Base-by-base conservation (phyloP, 37 sponge, comb jelly and placozoan genomes). In the Chondrilla cf. caribensis region DNA sequence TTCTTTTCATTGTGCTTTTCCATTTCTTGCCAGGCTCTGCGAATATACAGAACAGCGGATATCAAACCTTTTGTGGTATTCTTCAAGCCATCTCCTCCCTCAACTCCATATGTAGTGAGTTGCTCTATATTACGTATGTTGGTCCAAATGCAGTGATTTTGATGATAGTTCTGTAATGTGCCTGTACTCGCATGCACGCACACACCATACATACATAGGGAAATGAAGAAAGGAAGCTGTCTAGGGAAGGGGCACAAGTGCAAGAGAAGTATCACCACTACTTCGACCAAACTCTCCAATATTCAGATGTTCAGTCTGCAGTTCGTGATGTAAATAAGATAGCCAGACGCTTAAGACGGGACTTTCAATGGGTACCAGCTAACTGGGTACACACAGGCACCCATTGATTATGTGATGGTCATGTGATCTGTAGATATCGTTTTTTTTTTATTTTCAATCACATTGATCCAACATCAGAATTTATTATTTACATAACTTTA, bases 331-430 rank as follows among this genome's bases (percentile, higher is more conserved):
- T 88, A 0, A 26, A 77, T 0, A 41, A 33, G 15, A 36, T 85
- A 25, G 86, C 86, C 2, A 38, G 85, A 25, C 36, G 83, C 9
- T 59, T 92, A 11, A 17, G 44, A 19, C 38, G 32, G 9, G 58
- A 85, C n/a, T 75, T 82, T 9, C 92, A 92, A 54, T 92, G 92
- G 92, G 84, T 92, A 33, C 92, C 92, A 0, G 51, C 89, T 39
- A 19, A 58, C 6, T 92, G 92, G 92, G 51, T 47, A 47, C 51
- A 47, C 51, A 47, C 51, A 14, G 9, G 9, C 51, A 14, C 11
- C 51, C 51, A 6, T 11, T 47, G 51, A 47, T 47, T 11, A 47
- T 47, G 51, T 47, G 51, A 47, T 11, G n/a, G 11, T 47, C 51
- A 47, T 11, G 51, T 47, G 51, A 47, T 11, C n/a, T n/a, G n/a